Conservation (phyloP, 37 sponge, comb jelly and placozoan genomes). For the Aphrocallistes beatrix region DNA sequence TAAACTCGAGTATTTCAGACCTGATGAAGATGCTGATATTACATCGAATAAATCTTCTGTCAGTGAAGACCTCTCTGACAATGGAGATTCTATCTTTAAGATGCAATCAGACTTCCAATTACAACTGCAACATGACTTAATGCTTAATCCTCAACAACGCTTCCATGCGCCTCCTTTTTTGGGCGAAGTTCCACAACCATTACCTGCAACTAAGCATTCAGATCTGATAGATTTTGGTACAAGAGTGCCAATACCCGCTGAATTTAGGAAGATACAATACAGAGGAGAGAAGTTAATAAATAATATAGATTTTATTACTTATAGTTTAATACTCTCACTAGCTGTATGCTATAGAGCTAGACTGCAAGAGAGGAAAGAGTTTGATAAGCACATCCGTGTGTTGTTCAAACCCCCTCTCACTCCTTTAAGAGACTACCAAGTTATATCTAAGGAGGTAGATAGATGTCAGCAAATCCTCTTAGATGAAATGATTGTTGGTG, state of each 20-base stretch:
- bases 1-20: neutral
- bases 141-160: too few relatives aligned
- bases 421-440: slow-evolving; percentile 24
- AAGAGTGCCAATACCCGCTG: too few relatives aligned
- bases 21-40: neutral
- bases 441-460: neutral
- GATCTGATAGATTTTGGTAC: too few relatives aligned
- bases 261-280: too few relatives aligned
- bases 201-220: too few relatives aligned
- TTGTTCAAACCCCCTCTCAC: slow-evolving; percentile 28
- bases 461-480: slow-evolving; percentile 71
- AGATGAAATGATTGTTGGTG: slow-evolving; percentile 55
- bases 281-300: neutral
- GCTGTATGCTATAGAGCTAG: slow-evolving; percentile 58
- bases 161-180: too few relatives aligned
- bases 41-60: too few relatives aligned
- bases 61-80: too few relatives aligned
- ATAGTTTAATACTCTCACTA: slow-evolving; percentile 14
- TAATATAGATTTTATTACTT: neutral
- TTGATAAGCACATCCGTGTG: slow-evolving; percentile 28
- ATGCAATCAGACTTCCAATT: too few relatives aligned
- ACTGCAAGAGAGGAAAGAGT: slow-evolving; percentile 47
- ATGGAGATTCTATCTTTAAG: too few relatives aligned
- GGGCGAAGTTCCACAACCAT: too few relatives aligned
- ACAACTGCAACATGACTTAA: too few relatives aligned